A percentile compares a stretch with the other conserved stretches of the same genome.
phyloP scores from a whole-genome alignment of 2,113 vertebrate genomes.

The Oreochromis aureus region DNA sequence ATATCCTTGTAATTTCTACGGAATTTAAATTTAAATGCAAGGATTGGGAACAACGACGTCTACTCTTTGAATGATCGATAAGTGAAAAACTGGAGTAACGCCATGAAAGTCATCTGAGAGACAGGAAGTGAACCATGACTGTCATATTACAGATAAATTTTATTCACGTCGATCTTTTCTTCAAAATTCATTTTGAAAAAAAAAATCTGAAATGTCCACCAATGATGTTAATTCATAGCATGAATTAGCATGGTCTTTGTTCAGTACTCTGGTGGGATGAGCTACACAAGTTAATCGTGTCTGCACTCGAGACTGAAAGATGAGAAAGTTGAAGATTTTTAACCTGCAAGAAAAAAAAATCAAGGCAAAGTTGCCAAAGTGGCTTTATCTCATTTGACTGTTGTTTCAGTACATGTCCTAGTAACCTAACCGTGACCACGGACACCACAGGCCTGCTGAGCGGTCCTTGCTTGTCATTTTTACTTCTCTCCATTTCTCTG shows the following conservation, averaged over 20 bases:
- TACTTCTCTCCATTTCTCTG: neutral
- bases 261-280: neutral
- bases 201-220: neutral
- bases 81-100: accelerated
- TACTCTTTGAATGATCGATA: no score
- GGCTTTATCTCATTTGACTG: neutral
- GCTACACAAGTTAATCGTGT: neutral
- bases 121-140: neutral
- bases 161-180: neutral
- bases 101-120: neutral
- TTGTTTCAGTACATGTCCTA: neutral
- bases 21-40: neutral
- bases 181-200: neutral
- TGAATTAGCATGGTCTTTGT: neutral
- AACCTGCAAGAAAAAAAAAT: neutral
- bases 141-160: neutral
- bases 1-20: neutral
- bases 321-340: neutral
- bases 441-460: neutral
- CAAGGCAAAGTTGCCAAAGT: neutral
- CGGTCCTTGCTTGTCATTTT: neutral
- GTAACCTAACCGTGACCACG: neutral
- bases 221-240: neutral
- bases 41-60: neutral
- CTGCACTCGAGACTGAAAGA: neutral